phyloP scores from a whole-genome alignment of 2,797 vertebrate species.

The Gallinago stenura region DNA sequence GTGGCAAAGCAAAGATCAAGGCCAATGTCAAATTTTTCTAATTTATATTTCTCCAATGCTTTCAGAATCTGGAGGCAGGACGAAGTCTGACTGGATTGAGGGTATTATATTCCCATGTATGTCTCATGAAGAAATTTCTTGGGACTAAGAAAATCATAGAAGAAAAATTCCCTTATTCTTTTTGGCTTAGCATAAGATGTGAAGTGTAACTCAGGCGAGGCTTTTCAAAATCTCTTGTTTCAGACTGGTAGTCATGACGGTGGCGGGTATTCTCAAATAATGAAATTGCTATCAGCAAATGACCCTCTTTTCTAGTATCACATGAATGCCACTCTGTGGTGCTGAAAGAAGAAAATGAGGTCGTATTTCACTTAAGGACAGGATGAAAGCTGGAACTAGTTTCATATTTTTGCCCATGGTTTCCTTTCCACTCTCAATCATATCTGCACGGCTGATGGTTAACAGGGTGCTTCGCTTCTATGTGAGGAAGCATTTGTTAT shows the following conservation, averaged over 20 bases:
- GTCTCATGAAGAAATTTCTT: slow-evolving; percentile 10
- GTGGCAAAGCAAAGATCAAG: slow-evolving; percentile 58
- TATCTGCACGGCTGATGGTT: slow-evolving; percentile 53
- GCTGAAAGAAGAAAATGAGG: slow-evolving; percentile 62
- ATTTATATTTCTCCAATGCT: slow-evolving; percentile 28
- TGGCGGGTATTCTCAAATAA: not conserved
- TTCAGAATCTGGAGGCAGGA: slow-evolving; percentile 19
- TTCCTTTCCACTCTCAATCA: slow-evolving; percentile 37
- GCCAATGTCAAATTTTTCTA: not conserved
- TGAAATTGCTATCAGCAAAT: not conserved
- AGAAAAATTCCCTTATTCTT: slow-evolving; percentile 15
- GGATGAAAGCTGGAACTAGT: slow-evolving; percentile 22
- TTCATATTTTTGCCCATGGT: slow-evolving; percentile 27
- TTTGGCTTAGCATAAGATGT: not conserved
- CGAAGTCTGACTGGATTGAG: slow-evolving; percentile 7
- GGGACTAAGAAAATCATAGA: slow-evolving; percentile 10
- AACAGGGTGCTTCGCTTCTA: slow-evolving; percentile 30
- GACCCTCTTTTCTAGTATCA: slow-evolving; percentile 25
- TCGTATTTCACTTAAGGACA: slow-evolving; percentile 44
- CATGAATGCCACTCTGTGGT: not conserved
- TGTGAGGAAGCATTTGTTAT: slow-evolving; percentile 46
- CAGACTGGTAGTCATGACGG: not conserved
- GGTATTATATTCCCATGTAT: not conserved
- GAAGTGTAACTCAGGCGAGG: not conserved
- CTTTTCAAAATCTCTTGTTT: slow-evolving; percentile 30